Conservation (phyloP, 2,113 vertebrate genomes). For the Pteruthius melanotis region DNA sequence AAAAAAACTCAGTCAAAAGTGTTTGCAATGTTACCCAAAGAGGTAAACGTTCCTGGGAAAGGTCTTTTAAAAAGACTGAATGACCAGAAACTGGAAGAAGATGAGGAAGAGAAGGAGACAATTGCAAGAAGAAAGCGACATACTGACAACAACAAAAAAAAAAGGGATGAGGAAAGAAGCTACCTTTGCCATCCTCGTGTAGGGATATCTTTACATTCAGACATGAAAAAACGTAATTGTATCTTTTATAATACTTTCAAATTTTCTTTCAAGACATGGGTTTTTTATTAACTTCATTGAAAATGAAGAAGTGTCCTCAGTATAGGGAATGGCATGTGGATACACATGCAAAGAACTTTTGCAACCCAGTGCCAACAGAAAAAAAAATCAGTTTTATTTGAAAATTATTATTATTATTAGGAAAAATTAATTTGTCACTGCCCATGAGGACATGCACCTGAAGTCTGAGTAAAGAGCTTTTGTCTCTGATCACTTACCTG, state of each 20-base stretch:
- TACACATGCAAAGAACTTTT: background rate
- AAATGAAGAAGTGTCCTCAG: background rate
- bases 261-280: background rate
- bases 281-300: background rate
- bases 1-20: background rate
- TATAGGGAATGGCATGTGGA: background rate
- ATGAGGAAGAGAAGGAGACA: background rate
- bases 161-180: background rate
- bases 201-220: background rate
- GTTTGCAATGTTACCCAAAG: background rate
- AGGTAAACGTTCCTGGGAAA: background rate
- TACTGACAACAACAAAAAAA: background rate
- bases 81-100: background rate
- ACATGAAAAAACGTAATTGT: background rate
- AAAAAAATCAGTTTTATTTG: background rate
- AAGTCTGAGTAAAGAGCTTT: background rate
- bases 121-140: background rate
- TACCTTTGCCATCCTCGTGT: background rate
- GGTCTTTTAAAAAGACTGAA: background rate
- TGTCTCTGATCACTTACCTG: accelerated
- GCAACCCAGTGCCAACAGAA: background rate
- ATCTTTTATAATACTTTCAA: background rate
- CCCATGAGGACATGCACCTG: background rate
- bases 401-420: background rate
- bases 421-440: background rate